Evolutionary conservation across 2,888 invertebrate species (phyloP), one percentile per base, ranked within the genome.

Genomic region (Adineta ricciae): DNA sequence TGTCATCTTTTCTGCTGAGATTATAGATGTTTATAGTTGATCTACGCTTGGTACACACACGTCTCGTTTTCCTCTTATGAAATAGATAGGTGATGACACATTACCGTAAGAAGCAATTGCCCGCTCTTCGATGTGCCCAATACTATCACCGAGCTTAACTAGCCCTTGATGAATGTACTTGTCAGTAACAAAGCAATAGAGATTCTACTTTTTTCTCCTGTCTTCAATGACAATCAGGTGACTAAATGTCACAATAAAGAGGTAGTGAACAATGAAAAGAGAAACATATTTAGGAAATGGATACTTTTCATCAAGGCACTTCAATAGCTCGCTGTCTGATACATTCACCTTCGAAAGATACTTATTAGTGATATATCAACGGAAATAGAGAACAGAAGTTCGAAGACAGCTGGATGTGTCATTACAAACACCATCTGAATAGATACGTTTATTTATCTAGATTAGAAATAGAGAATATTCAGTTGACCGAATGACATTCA

Each of bases 21-120:
- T 38, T 41, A 21, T 32, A 16, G 2, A 14, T 19, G 16, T 32
- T 27, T 5, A 64, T 54, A 54, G n/a, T 32, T 64, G 32, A 27
- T 73, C 38, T 38, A 3, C 36, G 21, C 24, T 41, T 4, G 9
- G 24, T 0, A n/a, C 9, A 41, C 41, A 14, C 24, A 11, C 24
- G 4, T 19, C 21, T 54, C n/a, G 5, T 54, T n/a, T 54, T 54
- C 19, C 32, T 64, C 16, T 14, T n/a, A 78, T 41, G 41, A 24
- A 78, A 78, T n/a, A 78, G 78, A 78, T 78, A 78, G 24, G 78
- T 78, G 38, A 41, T 78, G 41, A 41, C 78, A 78, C 4, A 78
- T 41, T 41, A 78, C 78, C 64, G 32, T 64, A 36, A 4, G 7
- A 7, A 64, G 27, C 64, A 16, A 32, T 64, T 32, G 64, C 32